Percentiles rank a stretch among this genome's conserved stretches.
phyloP scores from a whole-genome alignment of 2,888 invertebrate genomes.

The Diloba caeruleocephala region DNA sequence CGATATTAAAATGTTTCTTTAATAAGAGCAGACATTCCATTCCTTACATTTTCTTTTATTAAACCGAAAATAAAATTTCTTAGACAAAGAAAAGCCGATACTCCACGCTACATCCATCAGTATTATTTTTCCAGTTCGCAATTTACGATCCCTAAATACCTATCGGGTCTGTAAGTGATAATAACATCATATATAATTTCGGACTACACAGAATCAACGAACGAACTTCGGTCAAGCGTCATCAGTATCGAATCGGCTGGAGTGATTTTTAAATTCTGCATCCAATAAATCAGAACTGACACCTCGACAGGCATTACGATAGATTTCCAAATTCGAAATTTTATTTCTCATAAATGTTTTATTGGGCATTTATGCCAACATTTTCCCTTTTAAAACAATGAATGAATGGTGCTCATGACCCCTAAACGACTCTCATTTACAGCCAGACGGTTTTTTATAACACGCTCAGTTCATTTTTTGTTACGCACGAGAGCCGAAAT shows the following conservation, averaged over 20 bases:
- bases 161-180: constrained; percentile 38
- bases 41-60: neutral
- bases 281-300: too few relatives aligned
- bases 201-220: constrained; percentile 39
- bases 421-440: constrained; percentile 25
- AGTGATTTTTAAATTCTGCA: too few relatives aligned
- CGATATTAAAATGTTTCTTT: neutral
- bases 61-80: constrained; percentile 9
- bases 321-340: constrained; percentile 34
- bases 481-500: neutral
- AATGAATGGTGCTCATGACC: constrained; percentile 9
- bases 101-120: constrained; percentile 29
- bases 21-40: neutral
- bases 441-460: constrained; percentile 20
- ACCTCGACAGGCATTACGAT: constrained; percentile 43
- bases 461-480: constrained; percentile 14
- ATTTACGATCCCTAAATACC: constrained; percentile 30
- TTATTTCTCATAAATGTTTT: constrained; percentile 42
- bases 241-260: constrained; percentile 42
- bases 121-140: constrained; percentile 27
- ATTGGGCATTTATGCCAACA: constrained; percentile 25
- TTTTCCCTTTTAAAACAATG: constrained; percentile 30
- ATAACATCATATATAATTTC: constrained; percentile 50
- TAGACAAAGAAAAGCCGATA: constrained; percentile 3
- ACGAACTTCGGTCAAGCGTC: constrained; percentile 25